These are phyloP conservation scores for Protonibea diacanthus DNA, from an alignment of 2,797 vertebrate species.

Conservation along the genomic window DNA sequence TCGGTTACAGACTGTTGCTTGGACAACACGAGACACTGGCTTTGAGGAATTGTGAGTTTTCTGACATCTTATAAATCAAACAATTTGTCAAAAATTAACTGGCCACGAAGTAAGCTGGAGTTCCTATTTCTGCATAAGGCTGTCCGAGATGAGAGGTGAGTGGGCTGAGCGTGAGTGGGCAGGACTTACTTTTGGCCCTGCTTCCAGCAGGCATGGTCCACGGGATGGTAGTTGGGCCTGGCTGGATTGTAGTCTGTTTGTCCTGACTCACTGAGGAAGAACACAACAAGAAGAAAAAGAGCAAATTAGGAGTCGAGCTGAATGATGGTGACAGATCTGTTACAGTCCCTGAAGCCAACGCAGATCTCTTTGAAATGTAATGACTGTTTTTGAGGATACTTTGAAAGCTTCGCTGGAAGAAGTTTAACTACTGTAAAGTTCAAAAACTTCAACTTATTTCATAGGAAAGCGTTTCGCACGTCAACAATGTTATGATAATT, in stretches of 20 bases:
- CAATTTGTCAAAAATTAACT: too few relatives aligned
- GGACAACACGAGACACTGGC: not conserved
- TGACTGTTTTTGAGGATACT: slow-evolving; percentile 6
- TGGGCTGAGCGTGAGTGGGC: accelerated
- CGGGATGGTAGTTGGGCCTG: slow-evolving; percentile 87
- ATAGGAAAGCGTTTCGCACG: not conserved
- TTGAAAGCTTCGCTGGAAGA: not conserved
- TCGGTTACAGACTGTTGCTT: not conserved
- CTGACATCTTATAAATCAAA: not conserved
- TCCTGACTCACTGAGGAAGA: slow-evolving; percentile 72
- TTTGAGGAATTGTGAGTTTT: not conserved
- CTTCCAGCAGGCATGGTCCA: slow-evolving; percentile 91
- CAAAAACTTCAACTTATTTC: slow-evolving; percentile 9
- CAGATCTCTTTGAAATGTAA: slow-evolving; percentile 19
- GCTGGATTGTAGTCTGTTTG: slow-evolving; percentile 85
- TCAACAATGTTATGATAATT: not conserved
- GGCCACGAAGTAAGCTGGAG: not conserved
- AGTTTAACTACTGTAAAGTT: slow-evolving; percentile 22
- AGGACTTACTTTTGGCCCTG: slow-evolving; percentile 86
- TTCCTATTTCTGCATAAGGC: not conserved
- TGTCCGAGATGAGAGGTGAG: not conserved
- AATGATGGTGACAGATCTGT: slow-evolving; percentile 22
- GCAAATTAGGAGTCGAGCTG: not conserved
- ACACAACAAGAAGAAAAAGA: not conserved
- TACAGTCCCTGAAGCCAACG: not conserved